Percentiles rank a stretch among this genome's conserved stretches.
Conservation (phyloP, 1,140 invertebrate genomes). For the Homarus americanus region DNA sequence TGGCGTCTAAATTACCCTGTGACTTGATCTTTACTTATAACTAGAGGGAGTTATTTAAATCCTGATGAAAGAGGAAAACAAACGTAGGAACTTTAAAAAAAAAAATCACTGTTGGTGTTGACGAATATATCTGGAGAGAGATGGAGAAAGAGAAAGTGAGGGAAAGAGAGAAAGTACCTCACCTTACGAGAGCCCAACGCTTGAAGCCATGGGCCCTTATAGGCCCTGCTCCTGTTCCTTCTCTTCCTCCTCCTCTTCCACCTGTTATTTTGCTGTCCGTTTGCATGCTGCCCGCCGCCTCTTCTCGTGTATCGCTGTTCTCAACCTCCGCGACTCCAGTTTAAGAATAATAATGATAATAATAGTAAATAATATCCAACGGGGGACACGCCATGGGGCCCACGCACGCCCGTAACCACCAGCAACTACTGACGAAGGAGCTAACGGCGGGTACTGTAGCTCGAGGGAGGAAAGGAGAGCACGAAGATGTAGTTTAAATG, state of each 20-base stretch:
- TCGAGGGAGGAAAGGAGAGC: too few species aligned
- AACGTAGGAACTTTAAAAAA: too few species aligned
- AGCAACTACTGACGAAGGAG: slow-evolving; percentile 7
- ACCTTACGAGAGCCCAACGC: slow-evolving; percentile 28
- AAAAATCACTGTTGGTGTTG: not conserved
- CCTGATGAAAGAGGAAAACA: too few species aligned
- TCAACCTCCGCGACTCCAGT: slow-evolving; percentile 55
- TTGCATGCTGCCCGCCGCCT: slow-evolving; percentile 65
- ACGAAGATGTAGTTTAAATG: too few species aligned
- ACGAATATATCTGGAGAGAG: slow-evolving; percentile 1
- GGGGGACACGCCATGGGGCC: slow-evolving; percentile 27
- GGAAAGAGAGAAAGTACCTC: too few species aligned
- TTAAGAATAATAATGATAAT: too few species aligned
- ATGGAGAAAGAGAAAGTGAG: too few species aligned
- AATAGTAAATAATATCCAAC: slow-evolving; percentile 35
- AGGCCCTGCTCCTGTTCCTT: too few species aligned
- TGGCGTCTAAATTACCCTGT: too few species aligned
- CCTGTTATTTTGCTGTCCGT: slow-evolving; percentile 61
- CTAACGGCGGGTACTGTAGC: too few species aligned
- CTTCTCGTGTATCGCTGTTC: slow-evolving; percentile 62
- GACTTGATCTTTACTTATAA: too few species aligned
- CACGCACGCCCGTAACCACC: slow-evolving; percentile 40
- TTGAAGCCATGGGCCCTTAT: slow-evolving; percentile 18
- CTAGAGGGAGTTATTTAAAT: too few species aligned
- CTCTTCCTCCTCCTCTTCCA: slow-evolving; percentile 23